A percentile compares a stretch with the other conserved stretches of the same genome.
phyloP scores from a whole-genome alignment of 2,888 invertebrate species.

The Autographa pulchrina region DNA sequence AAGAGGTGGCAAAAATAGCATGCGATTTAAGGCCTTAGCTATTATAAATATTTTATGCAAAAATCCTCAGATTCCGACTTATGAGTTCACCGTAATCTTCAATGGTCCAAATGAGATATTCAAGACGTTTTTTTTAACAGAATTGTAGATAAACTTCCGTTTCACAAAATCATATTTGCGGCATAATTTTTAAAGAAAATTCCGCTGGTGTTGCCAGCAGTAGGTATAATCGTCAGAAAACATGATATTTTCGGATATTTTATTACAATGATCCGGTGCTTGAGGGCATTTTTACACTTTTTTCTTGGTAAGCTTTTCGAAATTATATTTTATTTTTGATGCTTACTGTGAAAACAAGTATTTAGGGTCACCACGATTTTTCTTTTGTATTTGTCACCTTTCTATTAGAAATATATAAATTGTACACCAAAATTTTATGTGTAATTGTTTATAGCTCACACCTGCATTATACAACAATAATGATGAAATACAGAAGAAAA shows the following conservation, averaged over 20 bases:
- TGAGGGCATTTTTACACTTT: constrained; percentile 15
- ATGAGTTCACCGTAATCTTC: constrained; percentile 67
- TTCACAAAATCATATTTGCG: constrained; percentile 58
- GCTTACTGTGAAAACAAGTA: constrained; percentile 8
- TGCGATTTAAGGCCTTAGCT: constrained; percentile 65
- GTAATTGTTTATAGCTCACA: no score
- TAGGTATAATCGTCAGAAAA: constrained; percentile 43
- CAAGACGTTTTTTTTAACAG: constrained; percentile 70
- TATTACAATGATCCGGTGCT: constrained; percentile 22
- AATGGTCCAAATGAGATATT: constrained; percentile 75
- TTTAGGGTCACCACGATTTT: not conserved
- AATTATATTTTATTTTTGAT: constrained; percentile 14
- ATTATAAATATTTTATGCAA: constrained; percentile 80
- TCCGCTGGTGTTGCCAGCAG: constrained; percentile 37
- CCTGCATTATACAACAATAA: no score
- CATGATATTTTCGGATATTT: constrained; percentile 45
- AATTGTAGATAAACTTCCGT: constrained; percentile 70
- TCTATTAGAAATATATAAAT: no score
- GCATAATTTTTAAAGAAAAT: constrained; percentile 53
- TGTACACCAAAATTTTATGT: no score
- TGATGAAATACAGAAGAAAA: not conserved
- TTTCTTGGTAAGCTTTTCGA: constrained; percentile 12
- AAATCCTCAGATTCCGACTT: constrained; percentile 64
- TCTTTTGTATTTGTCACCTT: not conserved
- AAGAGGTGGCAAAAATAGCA: constrained; percentile 66